Evolutionary conservation across 1,140 invertebrate genomes (phyloP), one percentile per base, ranked within the genome.

Genomic region (Aphidius gifuensis): DNA sequence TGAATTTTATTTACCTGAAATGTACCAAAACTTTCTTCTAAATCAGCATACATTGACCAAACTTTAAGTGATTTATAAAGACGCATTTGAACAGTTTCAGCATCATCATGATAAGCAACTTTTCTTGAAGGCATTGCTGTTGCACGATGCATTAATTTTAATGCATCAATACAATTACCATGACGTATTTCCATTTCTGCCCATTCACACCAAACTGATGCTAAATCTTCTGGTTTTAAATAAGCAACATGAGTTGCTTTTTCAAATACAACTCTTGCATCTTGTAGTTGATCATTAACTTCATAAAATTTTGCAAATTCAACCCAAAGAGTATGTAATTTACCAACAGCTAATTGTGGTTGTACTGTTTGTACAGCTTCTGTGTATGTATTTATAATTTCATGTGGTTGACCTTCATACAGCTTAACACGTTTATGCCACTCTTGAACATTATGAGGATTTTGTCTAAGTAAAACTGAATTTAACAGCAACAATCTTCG

Each of bases 251-350:
- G 89, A 5, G 92, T 92, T 7, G 91, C 96, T 81, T 96, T 96
- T 78, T 99, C 94, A 82, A 99, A 98, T 68, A 99, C 94, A 5
- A 97, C 84, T 72, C 96, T 83, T 3, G 96, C 93, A 86, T 99
- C 96, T 68, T 94, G 90, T 66, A 96, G 86, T 62, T 88, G 76
- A 9, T 87, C 88, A 81, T 97, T 96, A 69, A 89, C 87, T 82
- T 99, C 97, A 82, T 99, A 99, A 83, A 99, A 98, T 79, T 98
- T 96, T 4, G 96, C 97, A 87, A 98, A 99, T 64, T 91, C 89
- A 42, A 98, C 92, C 98, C 97, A 99, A 5, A 99, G 81, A 9
- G 91, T 92, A 73, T 94, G 90, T 0, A 97, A 83, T 83, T 97
- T 97, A 6, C 97, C 98, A 49, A 96, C 91, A 45, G 97, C 96